These are phyloP conservation scores for Hirudo medicinalis DNA, from an alignment of 1,140 invertebrate species.

Conservation along the genomic window DNA sequence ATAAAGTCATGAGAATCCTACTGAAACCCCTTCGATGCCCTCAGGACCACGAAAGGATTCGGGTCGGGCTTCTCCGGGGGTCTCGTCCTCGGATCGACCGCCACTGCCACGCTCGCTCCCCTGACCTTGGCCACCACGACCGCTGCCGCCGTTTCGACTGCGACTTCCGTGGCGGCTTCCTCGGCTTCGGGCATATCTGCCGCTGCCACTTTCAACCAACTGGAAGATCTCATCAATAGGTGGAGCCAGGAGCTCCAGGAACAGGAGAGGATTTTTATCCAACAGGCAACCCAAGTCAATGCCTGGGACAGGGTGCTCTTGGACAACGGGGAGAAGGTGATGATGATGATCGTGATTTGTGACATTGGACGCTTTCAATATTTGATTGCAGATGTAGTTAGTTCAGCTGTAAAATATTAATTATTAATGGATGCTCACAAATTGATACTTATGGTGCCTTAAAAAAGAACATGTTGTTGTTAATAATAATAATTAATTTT, in stretches of 20 bases:
- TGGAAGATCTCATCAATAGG: slow-evolving; percentile 87
- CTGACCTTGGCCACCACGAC: slow-evolving; percentile 21
- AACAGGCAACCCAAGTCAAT: slow-evolving; percentile 85
- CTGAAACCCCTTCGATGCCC: too few species aligned
- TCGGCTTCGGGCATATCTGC: slow-evolving; percentile 36
- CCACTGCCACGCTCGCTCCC: slow-evolving; percentile 21
- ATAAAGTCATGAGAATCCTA: too few species aligned
- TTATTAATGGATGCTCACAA: too few species aligned
- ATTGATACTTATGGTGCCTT: too few species aligned
- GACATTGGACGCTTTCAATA: too few species aligned
- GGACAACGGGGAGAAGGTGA: slow-evolving; percentile 73
- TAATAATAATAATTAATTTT: too few species aligned
- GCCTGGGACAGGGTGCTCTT: slow-evolving; percentile 82
- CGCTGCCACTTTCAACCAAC: slow-evolving; percentile 65
- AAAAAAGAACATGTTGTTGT: too few species aligned
- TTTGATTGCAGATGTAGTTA: too few species aligned
- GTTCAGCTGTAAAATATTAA: too few species aligned
- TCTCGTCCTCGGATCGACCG: slow-evolving; percentile 20
- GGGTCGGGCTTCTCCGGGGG: neutral
- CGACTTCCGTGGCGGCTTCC: slow-evolving; percentile 23
- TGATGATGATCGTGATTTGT: slow-evolving; percentile 2
- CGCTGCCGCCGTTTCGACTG: slow-evolving; percentile 15
- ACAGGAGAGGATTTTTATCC: slow-evolving; percentile 80
- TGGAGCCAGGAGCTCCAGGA: slow-evolving; percentile 85
- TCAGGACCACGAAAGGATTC: too few species aligned